Percentiles rank a stretch among this genome's conserved stretches.
Evolutionary conservation across 2,888 invertebrate genomes (phyloP).

Genomic region (Macrophya alboannulata): DNA sequence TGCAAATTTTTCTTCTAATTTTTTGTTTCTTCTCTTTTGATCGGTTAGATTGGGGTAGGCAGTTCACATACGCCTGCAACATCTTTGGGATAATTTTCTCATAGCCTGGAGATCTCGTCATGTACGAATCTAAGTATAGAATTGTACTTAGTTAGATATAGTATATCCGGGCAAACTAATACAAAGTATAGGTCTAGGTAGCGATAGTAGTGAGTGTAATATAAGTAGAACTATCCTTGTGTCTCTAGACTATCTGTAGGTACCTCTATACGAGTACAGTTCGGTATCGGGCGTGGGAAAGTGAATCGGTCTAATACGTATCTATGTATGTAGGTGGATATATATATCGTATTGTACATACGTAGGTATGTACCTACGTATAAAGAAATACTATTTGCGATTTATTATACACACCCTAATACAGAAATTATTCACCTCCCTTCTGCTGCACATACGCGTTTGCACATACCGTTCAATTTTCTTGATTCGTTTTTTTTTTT

Average conservation of each 20-base stretch:
- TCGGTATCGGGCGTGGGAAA: conserved; percentile 52
- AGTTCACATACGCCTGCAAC: background rate
- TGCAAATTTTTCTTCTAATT: no score
- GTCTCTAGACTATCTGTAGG: background rate
- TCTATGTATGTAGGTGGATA: background rate
- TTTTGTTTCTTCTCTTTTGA: no score
- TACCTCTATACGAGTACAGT: background rate
- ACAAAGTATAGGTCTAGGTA: background rate
- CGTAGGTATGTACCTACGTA: background rate
- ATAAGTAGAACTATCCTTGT: conserved; percentile 37
- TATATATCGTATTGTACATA: background rate
- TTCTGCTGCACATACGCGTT: background rate
- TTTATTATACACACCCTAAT: conserved; percentile 21
- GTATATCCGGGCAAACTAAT: conserved; percentile 34
- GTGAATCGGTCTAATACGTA: conserved; percentile 35
- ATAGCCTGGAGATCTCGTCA: background rate
- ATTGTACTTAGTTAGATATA: background rate
- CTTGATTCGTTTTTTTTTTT: background rate
- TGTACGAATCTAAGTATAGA: background rate
- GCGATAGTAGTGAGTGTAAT: conserved; percentile 35
- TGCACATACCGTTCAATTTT: conserved; percentile 1
- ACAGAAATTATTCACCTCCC: background rate
- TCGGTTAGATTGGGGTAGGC: no score
- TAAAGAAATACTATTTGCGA: background rate
- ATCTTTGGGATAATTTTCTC: background rate